These are phyloP conservation scores for Zootoca vivipara DNA, from an alignment of 2,113 vertebrate species.

Conservation along the genomic window DNA sequence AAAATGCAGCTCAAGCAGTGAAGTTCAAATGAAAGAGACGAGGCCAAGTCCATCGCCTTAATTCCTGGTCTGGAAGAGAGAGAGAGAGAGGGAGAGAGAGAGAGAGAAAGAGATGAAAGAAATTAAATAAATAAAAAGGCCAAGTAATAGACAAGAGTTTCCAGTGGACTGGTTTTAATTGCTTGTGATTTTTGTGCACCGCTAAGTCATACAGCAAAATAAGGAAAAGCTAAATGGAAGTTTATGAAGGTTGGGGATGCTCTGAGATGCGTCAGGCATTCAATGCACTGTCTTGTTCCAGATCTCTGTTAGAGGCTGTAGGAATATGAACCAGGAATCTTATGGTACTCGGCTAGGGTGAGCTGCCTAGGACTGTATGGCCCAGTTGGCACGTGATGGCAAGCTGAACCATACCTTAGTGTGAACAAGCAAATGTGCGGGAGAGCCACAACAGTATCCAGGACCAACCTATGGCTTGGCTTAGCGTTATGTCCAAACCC, in stretches of 20 bases:
- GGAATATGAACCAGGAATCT: not conserved
- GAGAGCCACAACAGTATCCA: too few relatives aligned
- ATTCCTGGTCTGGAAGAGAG: conserved; percentile 58
- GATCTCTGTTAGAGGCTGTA: not conserved
- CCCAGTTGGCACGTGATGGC: too few relatives aligned
- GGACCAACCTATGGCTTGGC: too few relatives aligned
- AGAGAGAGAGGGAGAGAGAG: conserved; percentile 13
- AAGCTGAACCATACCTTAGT: too few relatives aligned
- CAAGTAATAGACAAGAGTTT: conserved; percentile 45
- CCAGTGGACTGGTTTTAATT: conserved; percentile 59
- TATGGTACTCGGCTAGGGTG: not conserved
- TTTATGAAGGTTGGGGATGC: not conserved
- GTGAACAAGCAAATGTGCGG: too few relatives aligned
- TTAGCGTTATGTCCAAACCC: too few relatives aligned
- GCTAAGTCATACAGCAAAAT: not conserved
- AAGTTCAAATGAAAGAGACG: conserved; percentile 71
- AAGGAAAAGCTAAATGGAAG: conserved; percentile 23
- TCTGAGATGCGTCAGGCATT: not conserved
- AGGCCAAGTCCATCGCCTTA: conserved; percentile 66
- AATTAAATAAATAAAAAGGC: conserved; percentile 23
- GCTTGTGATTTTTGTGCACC: conserved; percentile 45
- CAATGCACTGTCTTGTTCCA: not conserved
- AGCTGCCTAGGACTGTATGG: not conserved
- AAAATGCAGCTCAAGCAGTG: conserved; percentile 68
- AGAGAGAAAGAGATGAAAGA: too few relatives aligned